Base-by-base conservation (phyloP, 2,113 vertebrate genomes). In the Rhabdornis inornatus region DNA sequence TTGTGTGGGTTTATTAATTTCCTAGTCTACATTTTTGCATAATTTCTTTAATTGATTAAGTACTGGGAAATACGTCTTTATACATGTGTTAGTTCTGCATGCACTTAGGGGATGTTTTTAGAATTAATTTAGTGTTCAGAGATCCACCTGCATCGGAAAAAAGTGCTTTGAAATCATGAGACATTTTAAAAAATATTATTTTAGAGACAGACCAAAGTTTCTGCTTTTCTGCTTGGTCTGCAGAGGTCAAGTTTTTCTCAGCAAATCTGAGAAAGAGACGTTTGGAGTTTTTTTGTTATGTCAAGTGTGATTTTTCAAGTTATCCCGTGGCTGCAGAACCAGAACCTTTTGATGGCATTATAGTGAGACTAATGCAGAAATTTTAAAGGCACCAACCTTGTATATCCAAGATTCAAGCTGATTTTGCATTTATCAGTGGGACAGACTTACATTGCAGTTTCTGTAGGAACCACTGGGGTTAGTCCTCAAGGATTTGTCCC, bases 261-360 rank as follows among this genome's bases (percentile, higher is more conserved):
- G 60, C 74, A 87, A 89, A 52, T 12, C 6, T 1, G 7, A 68
- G 31, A 52, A 55, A 3, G 3, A 66, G 28, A 39, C 55, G 8
- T 44, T 28, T 16, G 0, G 21, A 6, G 5, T 37, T 40, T 40
- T 1, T 35, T 44, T 7, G 27, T 72, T 13, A 24, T 11, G 6
- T 53, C 70, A 61, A 47, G 8, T 66, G 12, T 9, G 25, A 30
- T 75, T 90, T 94, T 90, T 63, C 47, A 42, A 55, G 10, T 61
- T 42, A 47, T 59, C 17, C 18, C 6, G 7, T 1, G 1, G 22
- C 18, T 80, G 31, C 68, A 83, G 42, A 53, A 11, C 23, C 1
- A 4, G 39, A 84, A n/a, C 20, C 4, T 74, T 86, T 42, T 66
- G 33, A 22, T 2, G 13, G 9, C 6, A 2, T 65, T 42, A 5